Percentiles rank a stretch among this genome's conserved stretches.
Conservation (phyloP, 1,140 invertebrate species). For the Agrypnia vestita region DNA sequence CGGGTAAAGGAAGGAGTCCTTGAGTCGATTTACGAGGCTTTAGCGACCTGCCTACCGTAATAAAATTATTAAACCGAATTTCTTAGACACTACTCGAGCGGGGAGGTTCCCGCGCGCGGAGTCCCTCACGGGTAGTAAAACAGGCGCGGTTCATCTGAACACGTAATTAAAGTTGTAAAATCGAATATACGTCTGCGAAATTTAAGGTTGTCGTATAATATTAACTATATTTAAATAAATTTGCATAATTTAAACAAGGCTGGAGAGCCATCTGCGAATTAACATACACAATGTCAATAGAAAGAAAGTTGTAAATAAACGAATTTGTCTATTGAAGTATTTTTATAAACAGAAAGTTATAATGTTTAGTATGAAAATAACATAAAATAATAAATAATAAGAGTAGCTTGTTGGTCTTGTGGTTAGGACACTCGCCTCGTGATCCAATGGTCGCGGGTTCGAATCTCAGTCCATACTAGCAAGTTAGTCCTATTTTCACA, state of each 20-base stretch:
- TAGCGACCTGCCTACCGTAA: constrained; percentile 1
- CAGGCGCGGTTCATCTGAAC: constrained; percentile 27
- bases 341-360: too few relatives aligned
- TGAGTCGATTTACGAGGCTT: constrained; percentile 28
- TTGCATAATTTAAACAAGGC: constrained; percentile 6
- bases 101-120: not conserved
- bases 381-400: too few relatives aligned
- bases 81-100: constrained; percentile 30
- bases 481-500: too few relatives aligned
- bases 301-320: too few relatives aligned
- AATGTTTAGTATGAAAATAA: too few relatives aligned
- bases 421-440: too few relatives aligned
- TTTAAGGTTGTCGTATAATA: constrained; percentile 14
- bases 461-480: too few relatives aligned
- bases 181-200: constrained; percentile 25
- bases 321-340: too few relatives aligned
- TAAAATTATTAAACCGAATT: constrained; percentile 40
- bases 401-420: too few relatives aligned
- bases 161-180: constrained; percentile 41
- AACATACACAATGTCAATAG: too few relatives aligned
- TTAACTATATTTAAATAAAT: constrained; percentile 21
- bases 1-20: not conserved
- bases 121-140: constrained; percentile 22
- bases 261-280: not conserved
- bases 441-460: too few relatives aligned